Evolutionary conservation across 2,888 invertebrate genomes (phyloP).

Genomic region (Andricus quercusramuli): DNA sequence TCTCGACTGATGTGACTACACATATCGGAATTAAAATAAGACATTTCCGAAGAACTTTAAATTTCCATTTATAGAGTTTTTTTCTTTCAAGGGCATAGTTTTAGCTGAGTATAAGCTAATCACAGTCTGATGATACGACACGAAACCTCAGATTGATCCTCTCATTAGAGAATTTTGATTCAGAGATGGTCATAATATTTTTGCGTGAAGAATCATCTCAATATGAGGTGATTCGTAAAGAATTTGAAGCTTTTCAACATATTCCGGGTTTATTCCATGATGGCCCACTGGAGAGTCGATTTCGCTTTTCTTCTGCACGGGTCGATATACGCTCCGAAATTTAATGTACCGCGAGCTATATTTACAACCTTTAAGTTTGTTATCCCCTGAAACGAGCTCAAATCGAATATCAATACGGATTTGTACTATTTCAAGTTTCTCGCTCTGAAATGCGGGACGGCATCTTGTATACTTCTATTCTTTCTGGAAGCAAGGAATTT

Average conservation of each 20-base stretch:
- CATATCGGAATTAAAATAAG: too few species aligned
- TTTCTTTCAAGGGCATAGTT: background rate
- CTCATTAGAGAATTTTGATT: background rate
- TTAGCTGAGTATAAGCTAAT: background rate
- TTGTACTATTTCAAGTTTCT: conserved; percentile 22
- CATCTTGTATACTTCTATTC: background rate
- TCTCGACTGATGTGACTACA: too few species aligned
- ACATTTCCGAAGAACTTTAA: background rate
- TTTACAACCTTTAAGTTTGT: conserved; percentile 18
- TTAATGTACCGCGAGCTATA: conserved; percentile 20
- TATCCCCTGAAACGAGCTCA: conserved; percentile 6
- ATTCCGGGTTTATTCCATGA: background rate
- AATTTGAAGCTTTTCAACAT: background rate
- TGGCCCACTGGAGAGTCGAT: background rate
- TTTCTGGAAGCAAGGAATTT: background rate
- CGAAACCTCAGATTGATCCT: background rate
- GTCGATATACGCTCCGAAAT: conserved; percentile 8
- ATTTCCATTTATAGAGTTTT: background rate
- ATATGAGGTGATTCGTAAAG: background rate
- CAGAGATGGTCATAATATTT: background rate
- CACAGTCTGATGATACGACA: background rate
- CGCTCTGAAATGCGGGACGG: background rate
- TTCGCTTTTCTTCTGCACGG: conserved; percentile 5
- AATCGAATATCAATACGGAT: conserved; percentile 37
- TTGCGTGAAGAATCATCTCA: background rate